Base-by-base conservation (phyloP, 2,797 vertebrate genomes). In the Amblyraja radiata region DNA sequence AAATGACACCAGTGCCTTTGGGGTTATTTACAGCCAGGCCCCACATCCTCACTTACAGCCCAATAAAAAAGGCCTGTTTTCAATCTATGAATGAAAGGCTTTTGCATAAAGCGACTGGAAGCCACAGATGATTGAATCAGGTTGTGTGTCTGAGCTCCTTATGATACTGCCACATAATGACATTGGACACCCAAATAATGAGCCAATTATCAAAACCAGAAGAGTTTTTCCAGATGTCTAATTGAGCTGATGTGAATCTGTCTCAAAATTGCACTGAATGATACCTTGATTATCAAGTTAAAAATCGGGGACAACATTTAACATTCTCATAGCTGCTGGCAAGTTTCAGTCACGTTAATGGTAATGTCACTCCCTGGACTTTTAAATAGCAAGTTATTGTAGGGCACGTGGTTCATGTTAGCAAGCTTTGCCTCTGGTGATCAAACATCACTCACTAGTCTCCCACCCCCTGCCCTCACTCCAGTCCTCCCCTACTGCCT, bases 161-260 rank as follows among this genome's bases (percentile, higher is more conserved):
- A 14, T 92, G 90, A 74, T 6, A 39, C 68, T 76, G 39, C n/a
- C 71, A 28, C 23, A 54, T 76, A 92, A 91, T 13, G 93, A 39
- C 28, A 58, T 71, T 73, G n/a, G 91, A 88, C 79, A 93, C 73
- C 39, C 81, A 8, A 61, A 93, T 91, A 93, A 93, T 32, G 74
- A 94, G 90, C 93, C 78, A 93, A 86, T 93, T 76, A 88, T 88
- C 90, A 76, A 58, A 93, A 86, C 90, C 65, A 23, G 6, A 79
- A 78, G 93, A 94, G 93, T 65, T 3, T 81, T 36, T 86, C 91
- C 90, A 77, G 93, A 83, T 46, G 93, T 54, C 10, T 36, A 10
- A 0, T 71, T 93, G 94, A 93, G 93, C 93, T 54, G 61, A 83
- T 61, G 88, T 93, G 93, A 77, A 3, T 23, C 73, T 16, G 68